Evolutionary conservation across 1,140 invertebrate species (phyloP).

Genomic region (Atta texana): DNA sequence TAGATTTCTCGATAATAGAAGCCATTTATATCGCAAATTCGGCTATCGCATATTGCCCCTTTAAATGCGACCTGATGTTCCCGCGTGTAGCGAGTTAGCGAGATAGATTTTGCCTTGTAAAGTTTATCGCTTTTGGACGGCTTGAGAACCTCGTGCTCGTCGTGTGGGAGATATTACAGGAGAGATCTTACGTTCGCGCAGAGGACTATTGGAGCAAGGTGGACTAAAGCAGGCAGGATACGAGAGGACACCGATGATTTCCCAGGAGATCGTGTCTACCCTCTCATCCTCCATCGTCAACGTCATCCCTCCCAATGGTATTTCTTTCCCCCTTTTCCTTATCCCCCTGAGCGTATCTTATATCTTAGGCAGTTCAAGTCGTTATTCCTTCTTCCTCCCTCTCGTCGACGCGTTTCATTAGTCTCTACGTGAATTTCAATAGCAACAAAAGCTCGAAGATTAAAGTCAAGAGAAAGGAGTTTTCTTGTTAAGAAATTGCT

Average conservation of each 20-base stretch:
- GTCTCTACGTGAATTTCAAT: conserved; percentile 67
- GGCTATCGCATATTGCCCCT: background rate
- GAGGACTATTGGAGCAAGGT: conserved; percentile 35
- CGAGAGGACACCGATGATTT: conserved; percentile 84
- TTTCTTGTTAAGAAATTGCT: background rate
- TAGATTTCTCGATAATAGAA: background rate
- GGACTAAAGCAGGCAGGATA: conserved; percentile 67
- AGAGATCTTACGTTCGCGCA: conserved; percentile 6
- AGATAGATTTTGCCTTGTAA: conserved; percentile 35
- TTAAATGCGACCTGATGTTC: conserved; percentile 26
- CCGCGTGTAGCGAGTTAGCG: conserved; percentile 33
- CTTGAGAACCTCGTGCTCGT: conserved; percentile 47
- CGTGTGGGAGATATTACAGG: conserved; percentile 63
- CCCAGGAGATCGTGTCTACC: conserved; percentile 79
- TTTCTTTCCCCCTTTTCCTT: conserved; percentile 59
- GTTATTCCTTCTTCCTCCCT: conserved; percentile 66
- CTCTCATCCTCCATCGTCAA: conserved; percentile 70
- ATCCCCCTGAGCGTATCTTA: conserved; percentile 65
- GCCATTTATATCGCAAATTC: background rate
- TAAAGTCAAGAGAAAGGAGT: background rate
- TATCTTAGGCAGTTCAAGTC: conserved; percentile 71
- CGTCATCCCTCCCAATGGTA: conserved; percentile 53
- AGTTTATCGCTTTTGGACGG: conserved; percentile 69
- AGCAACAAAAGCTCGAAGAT: background rate
- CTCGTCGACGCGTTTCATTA: conserved; percentile 47